These are phyloP conservation scores for Napeogenes sylphis DNA, from an alignment of 2,888 invertebrate genomes.

Conservation along the genomic window DNA sequence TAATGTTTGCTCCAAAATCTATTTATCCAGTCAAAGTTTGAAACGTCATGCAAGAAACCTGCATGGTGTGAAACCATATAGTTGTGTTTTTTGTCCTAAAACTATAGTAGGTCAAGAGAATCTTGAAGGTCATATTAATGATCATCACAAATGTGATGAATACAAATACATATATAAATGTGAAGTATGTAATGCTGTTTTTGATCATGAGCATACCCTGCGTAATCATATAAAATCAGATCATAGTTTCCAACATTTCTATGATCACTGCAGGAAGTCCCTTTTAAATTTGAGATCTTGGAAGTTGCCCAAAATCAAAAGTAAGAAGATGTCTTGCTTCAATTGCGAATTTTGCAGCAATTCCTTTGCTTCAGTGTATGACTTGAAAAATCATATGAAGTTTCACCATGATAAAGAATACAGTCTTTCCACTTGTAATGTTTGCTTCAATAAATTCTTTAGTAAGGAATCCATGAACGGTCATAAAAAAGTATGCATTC, in stretches of 20 bases:
- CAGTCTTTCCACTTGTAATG: slow-evolving; percentile 53
- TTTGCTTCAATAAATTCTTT: slow-evolving; percentile 60
- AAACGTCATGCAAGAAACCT: slow-evolving; percentile 45
- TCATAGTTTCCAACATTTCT: slow-evolving; percentile 57
- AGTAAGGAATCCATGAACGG: slow-evolving; percentile 48
- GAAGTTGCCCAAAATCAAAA: slow-evolving; percentile 30
- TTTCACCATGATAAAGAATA: slow-evolving; percentile 52
- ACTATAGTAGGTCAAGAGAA: slow-evolving; percentile 38
- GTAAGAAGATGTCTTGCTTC: background rate
- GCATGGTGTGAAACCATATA: slow-evolving; percentile 38
- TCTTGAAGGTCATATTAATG: slow-evolving; percentile 37
- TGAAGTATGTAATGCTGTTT: slow-evolving; percentile 44
- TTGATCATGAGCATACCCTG: slow-evolving; percentile 44
- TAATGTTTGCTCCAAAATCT: slow-evolving; percentile 57
- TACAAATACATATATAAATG: slow-evolving; percentile 37
- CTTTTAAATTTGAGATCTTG: slow-evolving; percentile 32
- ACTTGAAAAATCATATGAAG: slow-evolving; percentile 58
- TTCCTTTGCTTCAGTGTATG: slow-evolving; percentile 45
- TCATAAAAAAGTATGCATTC: slow-evolving; percentile 54
- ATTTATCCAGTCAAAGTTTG: slow-evolving; percentile 58
- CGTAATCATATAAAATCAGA: slow-evolving; percentile 53
- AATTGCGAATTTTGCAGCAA: slow-evolving; percentile 53
- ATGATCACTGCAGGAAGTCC: slow-evolving; percentile 53
- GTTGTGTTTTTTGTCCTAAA: slow-evolving; percentile 40
- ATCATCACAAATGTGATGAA: slow-evolving; percentile 26